Conservation (phyloP, 2,888 invertebrate genomes). For the Rotaria socialis region DNA sequence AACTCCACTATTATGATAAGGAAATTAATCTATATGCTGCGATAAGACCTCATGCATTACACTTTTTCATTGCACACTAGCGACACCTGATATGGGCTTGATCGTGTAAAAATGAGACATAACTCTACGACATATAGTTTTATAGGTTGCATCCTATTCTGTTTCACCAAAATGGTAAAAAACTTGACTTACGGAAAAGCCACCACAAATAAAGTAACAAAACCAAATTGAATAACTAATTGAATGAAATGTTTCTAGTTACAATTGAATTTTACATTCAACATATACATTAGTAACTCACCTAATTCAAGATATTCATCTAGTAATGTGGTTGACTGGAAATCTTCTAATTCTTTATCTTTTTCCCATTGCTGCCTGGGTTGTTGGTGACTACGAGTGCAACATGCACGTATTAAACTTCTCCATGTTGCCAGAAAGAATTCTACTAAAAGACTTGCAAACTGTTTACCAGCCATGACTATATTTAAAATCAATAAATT, state of each 20-base stretch:
- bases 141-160: no score
- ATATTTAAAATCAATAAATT: constrained; percentile 51
- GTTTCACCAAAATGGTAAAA: no score
- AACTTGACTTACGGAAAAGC: neutral
- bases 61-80: no score
- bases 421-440: constrained; percentile 69
- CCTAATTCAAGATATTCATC: constrained; percentile 47
- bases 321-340: constrained; percentile 19
- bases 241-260: neutral
- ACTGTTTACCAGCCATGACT: constrained; percentile 90
- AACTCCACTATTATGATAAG: no score
- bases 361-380: constrained; percentile 51
- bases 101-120: no score
- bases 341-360: constrained; percentile 63
- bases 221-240: constrained; percentile 83
- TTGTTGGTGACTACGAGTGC: neutral
- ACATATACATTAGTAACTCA: neutral
- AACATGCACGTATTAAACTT: neutral
- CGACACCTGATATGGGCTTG: no score
- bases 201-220: constrained; percentile 42
- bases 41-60: no score
- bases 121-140: no score
- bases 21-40: no score
- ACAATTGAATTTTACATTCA: neutral
- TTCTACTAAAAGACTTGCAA: constrained; percentile 80